Base-by-base conservation (phyloP, 2,888 invertebrate species). In the Isoperla grammatica region DNA sequence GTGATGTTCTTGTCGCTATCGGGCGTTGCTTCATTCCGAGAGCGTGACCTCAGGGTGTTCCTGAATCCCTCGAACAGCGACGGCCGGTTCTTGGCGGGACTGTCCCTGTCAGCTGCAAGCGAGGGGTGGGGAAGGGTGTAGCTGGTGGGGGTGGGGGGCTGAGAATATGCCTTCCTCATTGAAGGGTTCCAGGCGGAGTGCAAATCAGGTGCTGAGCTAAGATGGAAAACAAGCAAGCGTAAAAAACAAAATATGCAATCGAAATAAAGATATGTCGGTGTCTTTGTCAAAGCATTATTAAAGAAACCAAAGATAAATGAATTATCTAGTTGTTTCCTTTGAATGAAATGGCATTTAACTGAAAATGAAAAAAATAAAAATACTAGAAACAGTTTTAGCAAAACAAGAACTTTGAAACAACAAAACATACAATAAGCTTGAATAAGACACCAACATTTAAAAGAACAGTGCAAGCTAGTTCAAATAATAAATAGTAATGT, bases 11-110 rank as follows among this genome's bases (percentile, higher is more conserved):
- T 68, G 60, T 62, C 65, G n/a, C 64, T 64, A 50, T 43, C 56
- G 43, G 48, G 59, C 19, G 61, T 59, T 42, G 56, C 70, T 58
- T 78, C 79, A 56, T 76, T 79, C 68, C 78, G 76, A 67, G 81
- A 77, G 68, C 81, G 73, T 57, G 75, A 74, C 61, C 79, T 76
- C 64, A 84, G 73, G 5, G 83, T 82, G 71, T 81, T 81, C 65
- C 79, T 76, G 71, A 84, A 82, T 66, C 84, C 84, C 68, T 83
- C 82, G 69, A 84, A 79, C 68, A 83, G 79, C 67, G 72, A 73
- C 61, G 72, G 70, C 65, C 55, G 49, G 45, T 59, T 60, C 59
- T 62, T 61, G 43, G 63, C 62, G 49, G 62, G 62, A 72, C 77
- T 79, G 37, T 39, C 46, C 23, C 23, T 48, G 39, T 37, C 56